A percentile compares a stretch with the other conserved stretches of the same genome.
Evolutionary conservation across 2,113 vertebrate species (phyloP).

Genomic region (Chrysochloris asiatica): DNA sequence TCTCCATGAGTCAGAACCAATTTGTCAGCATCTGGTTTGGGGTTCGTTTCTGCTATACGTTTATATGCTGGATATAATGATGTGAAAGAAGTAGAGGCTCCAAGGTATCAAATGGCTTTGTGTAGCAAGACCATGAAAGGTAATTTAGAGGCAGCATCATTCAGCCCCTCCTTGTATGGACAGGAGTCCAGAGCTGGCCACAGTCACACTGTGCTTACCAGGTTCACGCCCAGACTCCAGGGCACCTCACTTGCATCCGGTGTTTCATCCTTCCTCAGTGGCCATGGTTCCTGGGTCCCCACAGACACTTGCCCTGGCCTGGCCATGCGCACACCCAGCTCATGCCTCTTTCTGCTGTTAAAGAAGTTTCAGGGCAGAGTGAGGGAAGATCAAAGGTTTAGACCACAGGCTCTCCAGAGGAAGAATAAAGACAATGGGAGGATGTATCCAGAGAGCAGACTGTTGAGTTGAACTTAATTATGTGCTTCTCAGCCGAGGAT

Average conservation of each 20-base stretch:
- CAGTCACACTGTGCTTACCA: neutral
- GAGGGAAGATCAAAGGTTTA: slow-evolving; percentile 64
- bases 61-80: neutral
- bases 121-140: neutral
- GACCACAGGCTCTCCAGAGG: slow-evolving; percentile 28
- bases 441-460: neutral
- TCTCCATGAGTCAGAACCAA: neutral
- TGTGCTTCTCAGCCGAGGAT: slow-evolving; percentile 1
- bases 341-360: neutral
- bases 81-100: neutral
- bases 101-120: neutral
- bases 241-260: neutral
- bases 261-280: neutral
- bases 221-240: neutral
- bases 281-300: neutral
- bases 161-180: neutral
- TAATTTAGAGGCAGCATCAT: accelerated
- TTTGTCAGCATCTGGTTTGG: neutral
- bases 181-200: accelerated
- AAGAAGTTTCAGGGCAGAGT: slow-evolving; percentile 25
- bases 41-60: neutral
- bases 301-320: neutral
- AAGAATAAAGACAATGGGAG: slow-evolving; percentile 29
- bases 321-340: slow-evolving; percentile 13
- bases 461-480: slow-evolving; percentile 58